A percentile compares a stretch with the other conserved stretches of the same genome.
These are phyloP conservation scores for Drepanosiphum platanoidis DNA, from an alignment of 2,888 invertebrate genomes.

Conservation along the genomic window DNA sequence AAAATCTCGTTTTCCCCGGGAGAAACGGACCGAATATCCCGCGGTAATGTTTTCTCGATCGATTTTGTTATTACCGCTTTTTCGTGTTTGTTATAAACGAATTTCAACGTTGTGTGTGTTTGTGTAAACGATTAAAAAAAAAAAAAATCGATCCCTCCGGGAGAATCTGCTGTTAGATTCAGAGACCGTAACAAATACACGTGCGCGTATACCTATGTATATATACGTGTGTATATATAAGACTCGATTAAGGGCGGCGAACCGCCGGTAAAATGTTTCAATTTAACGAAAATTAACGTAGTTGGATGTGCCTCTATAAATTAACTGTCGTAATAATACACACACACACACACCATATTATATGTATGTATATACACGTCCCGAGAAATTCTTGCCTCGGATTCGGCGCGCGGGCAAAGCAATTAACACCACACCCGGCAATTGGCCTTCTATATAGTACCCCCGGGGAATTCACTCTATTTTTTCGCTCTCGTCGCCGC, in stretches of 20 bases:
- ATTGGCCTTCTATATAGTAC: conserved; percentile 34
- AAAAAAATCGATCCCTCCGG: conserved; percentile 7
- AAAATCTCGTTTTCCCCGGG: background rate
- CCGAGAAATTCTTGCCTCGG: conserved; percentile 34
- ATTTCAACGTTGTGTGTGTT: background rate
- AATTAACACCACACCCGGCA: conserved; percentile 56
- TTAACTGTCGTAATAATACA: background rate
- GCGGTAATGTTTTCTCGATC: conserved; percentile 14
- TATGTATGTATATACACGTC: too few species aligned
- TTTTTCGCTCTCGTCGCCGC: conserved; percentile 1
- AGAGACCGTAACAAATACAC: background rate
- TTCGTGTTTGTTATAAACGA: conserved; percentile 37
- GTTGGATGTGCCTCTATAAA: conserved; percentile 2
- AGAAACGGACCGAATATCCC: background rate
- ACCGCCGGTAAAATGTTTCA: conserved; percentile 44
- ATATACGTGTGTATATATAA: background rate
- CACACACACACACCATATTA: too few species aligned
- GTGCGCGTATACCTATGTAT: background rate
- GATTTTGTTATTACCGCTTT: conserved; percentile 18
- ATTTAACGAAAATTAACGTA: conserved; percentile 38
- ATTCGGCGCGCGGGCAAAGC: conserved; percentile 42
- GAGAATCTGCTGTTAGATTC: background rate
- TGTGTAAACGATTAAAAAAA: background rate
- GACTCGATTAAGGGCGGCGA: conserved; percentile 6
- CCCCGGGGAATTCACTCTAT: conserved; percentile 13